Conservation (phyloP, 2,113 vertebrate genomes). For the Otocyon megalotis region DNA sequence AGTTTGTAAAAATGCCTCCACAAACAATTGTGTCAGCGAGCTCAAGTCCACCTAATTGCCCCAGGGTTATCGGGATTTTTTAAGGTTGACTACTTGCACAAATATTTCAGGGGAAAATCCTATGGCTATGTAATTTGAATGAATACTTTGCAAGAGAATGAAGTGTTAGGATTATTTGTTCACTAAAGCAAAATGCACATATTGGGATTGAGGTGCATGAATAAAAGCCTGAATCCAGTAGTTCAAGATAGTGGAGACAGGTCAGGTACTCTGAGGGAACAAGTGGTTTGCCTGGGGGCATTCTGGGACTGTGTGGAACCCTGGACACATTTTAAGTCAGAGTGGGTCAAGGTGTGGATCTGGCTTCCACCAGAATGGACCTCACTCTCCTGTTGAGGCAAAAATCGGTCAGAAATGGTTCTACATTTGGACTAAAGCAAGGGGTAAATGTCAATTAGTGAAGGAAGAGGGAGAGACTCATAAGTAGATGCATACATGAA, state of each 20-base stretch:
- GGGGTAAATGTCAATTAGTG: background rate
- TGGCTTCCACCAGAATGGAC: background rate
- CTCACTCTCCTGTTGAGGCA: background rate
- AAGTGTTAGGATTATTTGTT: background rate
- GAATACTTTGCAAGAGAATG: constrained; percentile 2
- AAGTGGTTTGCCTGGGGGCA: accelerated
- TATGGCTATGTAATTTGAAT: constrained; percentile 34
- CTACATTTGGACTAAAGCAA: background rate
- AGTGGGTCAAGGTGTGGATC: background rate
- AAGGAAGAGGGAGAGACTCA: background rate
- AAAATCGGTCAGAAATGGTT: background rate
- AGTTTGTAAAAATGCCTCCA: background rate
- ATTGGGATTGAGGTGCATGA: no score
- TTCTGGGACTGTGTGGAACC: background rate
- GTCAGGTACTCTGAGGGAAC: background rate
- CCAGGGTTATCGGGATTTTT: background rate
- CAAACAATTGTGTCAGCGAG: background rate
- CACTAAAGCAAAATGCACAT: background rate
- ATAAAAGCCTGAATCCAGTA: background rate
- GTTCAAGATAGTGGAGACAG: background rate
- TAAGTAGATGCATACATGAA: background rate
- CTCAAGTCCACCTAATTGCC: constrained; percentile 38
- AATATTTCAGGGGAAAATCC: constrained; percentile 10
- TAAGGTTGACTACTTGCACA: constrained; percentile 8
- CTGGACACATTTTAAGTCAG: background rate